A percentile compares a stretch with the other conserved stretches of the same genome.
Evolutionary conservation across 2,113 vertebrate genomes (phyloP).

Genomic region (Eleginops maclovinus): DNA sequence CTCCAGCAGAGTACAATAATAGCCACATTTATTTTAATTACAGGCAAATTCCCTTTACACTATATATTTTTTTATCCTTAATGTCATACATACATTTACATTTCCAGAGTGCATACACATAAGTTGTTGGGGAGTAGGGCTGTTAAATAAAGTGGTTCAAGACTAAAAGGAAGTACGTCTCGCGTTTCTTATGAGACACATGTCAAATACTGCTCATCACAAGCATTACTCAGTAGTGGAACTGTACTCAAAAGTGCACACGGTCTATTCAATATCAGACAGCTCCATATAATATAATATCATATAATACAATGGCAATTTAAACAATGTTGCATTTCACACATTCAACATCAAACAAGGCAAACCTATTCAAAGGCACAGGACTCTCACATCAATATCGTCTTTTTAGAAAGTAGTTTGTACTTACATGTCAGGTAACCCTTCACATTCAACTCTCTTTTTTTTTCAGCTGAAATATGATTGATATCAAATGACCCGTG

Average conservation of each 20-base stretch:
- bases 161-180: slow-evolving; percentile 76
- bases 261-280: slow-evolving; percentile 88
- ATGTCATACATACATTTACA: slow-evolving; percentile 84
- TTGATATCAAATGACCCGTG: slow-evolving; percentile 79
- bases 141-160: slow-evolving; percentile 75
- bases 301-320: slow-evolving; percentile 82
- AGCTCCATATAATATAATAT: slow-evolving; percentile 84
- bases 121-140: slow-evolving; percentile 74
- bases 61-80: slow-evolving; percentile 73
- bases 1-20: slow-evolving; percentile 88
- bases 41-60: slow-evolving; percentile 89
- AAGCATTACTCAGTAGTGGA: slow-evolving; percentile 92
- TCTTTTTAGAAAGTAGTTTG: slow-evolving; percentile 61
- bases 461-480: slow-evolving; percentile 58
- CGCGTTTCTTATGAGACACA: slow-evolving; percentile 83
- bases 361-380: slow-evolving; percentile 94
- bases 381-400: slow-evolving; percentile 90
- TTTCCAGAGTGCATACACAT: slow-evolving; percentile 86
- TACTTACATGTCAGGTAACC: slow-evolving; percentile 65
- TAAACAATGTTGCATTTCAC: slow-evolving; percentile 89
- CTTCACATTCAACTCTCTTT: slow-evolving; percentile 74
- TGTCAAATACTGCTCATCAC: slow-evolving; percentile 86
- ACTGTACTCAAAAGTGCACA: slow-evolving; percentile 88
- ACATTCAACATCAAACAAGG: slow-evolving; percentile 95
- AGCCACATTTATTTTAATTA: slow-evolving; percentile 91